Evolutionary conservation across 2,113 vertebrate genomes (phyloP).

Genomic region (Dasypus novemcinctus): DNA sequence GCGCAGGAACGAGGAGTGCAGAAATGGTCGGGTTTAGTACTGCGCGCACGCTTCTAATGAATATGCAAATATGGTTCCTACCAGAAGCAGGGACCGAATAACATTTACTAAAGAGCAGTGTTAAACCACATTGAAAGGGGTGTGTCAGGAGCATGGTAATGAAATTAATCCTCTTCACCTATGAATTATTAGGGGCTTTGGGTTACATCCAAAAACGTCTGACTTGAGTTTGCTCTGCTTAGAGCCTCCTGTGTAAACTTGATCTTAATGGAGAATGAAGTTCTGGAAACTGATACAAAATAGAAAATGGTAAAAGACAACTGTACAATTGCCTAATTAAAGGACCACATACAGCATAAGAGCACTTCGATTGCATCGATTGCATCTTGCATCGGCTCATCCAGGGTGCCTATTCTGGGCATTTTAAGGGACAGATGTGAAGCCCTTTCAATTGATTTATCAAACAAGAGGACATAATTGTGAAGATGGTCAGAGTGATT

Average conservation of each 20-base stretch:
- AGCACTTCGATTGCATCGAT: background rate
- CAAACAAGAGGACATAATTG: background rate
- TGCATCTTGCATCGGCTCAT: background rate
- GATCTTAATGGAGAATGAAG: slow-evolving; percentile 62
- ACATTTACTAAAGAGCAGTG: slow-evolving; percentile 53
- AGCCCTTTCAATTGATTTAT: background rate
- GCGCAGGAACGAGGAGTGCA: background rate
- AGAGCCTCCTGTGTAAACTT: slow-evolving; percentile 65
- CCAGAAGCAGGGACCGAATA: slow-evolving; percentile 51
- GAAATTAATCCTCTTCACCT: slow-evolving; percentile 76
- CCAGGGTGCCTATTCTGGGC: background rate
- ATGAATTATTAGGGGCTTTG: slow-evolving; percentile 69
- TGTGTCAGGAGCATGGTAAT: slow-evolving; percentile 69
- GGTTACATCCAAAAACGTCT: slow-evolving; percentile 59
- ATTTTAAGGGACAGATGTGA: background rate
- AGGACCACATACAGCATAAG: background rate
- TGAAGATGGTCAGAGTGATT: background rate
- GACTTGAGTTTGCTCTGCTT: slow-evolving; percentile 57
- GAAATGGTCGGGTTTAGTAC: slow-evolving; percentile 7
- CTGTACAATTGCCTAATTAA: slow-evolving; percentile 15
- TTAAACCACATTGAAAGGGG: slow-evolving; percentile 72
- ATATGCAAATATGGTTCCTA: slow-evolving; percentile 66
- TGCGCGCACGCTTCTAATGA: slow-evolving; percentile 60
- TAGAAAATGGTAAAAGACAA: slow-evolving; percentile 13
- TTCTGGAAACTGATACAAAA: slow-evolving; percentile 31